Percentiles rank a stretch among this genome's conserved stretches.
phyloP scores from a whole-genome alignment of 2,113 vertebrate species.

The Catagonus wagneri region DNA sequence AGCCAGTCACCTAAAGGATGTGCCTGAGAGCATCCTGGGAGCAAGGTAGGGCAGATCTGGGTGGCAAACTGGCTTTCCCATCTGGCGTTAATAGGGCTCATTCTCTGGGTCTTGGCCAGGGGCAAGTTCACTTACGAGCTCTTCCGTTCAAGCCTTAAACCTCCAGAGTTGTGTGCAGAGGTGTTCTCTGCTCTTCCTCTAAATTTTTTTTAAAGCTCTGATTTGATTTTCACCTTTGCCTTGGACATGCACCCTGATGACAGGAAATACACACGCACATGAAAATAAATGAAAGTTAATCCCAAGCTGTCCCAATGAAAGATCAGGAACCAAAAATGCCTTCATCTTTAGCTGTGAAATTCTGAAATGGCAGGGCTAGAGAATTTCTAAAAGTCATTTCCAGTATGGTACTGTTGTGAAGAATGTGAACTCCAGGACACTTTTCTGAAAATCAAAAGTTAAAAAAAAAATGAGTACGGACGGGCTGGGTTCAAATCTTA shows the following conservation, averaged over 20 bases:
- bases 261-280: background rate
- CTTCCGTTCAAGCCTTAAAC: background rate
- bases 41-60: background rate
- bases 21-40: background rate
- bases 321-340: background rate
- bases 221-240: slow-evolving; percentile 48
- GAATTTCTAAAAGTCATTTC: background rate
- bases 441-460: slow-evolving; percentile 40
- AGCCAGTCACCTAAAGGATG: background rate
- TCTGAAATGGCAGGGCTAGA: background rate
- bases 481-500: slow-evolving; percentile 16
- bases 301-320: background rate
- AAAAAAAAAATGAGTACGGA: background rate
- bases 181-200: background rate
- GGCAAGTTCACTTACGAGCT: background rate
- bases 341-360: background rate
- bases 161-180: background rate
- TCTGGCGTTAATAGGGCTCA: background rate
- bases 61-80: background rate
- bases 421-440: background rate
- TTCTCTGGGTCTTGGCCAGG: background rate
- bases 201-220: background rate
- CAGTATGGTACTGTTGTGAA: background rate
- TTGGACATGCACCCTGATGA: background rate
- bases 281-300: background rate